Conservation (phyloP, 2,113 vertebrate genomes). For the Rhinolophus sinicus region DNA sequence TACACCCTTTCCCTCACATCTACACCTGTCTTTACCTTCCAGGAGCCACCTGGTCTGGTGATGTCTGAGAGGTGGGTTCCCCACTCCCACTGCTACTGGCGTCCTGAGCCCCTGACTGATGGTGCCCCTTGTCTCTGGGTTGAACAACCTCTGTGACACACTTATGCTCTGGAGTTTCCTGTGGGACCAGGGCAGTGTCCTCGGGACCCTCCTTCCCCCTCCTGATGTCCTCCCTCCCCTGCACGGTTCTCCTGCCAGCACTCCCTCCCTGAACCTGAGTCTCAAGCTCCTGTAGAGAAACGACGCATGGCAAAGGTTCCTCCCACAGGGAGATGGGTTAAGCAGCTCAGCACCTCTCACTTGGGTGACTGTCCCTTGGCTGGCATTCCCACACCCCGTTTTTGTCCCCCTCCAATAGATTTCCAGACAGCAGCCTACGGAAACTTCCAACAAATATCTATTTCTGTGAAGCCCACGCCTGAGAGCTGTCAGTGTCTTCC, state of each 20-base stretch:
- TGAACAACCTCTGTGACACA: neutral
- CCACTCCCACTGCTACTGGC: fast-evolving
- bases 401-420: neutral
- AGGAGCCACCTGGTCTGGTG: neutral
- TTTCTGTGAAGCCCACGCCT: neutral
- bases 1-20: too few species aligned
- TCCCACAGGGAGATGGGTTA: neutral
- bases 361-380: neutral
- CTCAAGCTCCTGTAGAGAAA: neutral
- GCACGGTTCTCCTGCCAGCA: neutral
- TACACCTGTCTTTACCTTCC: neutral
- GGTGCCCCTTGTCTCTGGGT: neutral
- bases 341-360: fast-evolving
- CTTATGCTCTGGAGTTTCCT: neutral
- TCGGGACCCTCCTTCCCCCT: fast-evolving
- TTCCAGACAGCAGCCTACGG: neutral
- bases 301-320: neutral
- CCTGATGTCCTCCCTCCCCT: too few species aligned
- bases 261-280: fast-evolving
- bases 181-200: neutral
- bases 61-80: neutral
- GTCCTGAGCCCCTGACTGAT: neutral
- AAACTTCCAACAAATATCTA: neutral
- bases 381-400: too few species aligned
- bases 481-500: neutral